Conservation (phyloP, 2,888 invertebrate genomes). For the Sphaerophoria rueppellii region DNA sequence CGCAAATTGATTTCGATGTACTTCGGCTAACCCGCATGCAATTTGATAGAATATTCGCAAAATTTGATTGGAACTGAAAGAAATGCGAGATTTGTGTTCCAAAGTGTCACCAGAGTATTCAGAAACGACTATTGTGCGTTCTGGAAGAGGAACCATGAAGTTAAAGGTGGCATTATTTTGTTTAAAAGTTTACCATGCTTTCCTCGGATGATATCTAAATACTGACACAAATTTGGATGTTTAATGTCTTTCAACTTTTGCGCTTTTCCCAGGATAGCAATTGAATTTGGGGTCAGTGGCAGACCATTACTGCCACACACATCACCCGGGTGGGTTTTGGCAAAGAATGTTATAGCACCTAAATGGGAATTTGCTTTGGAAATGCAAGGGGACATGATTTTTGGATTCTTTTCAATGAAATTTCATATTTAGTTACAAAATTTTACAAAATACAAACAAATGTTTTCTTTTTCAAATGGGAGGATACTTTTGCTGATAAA, state of each 20-base stretch:
- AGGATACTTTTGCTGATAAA: conserved; percentile 44
- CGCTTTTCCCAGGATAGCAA: conserved; percentile 94
- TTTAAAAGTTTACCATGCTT: conserved; percentile 90
- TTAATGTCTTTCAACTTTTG: conserved; percentile 90
- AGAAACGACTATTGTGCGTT: conserved; percentile 91
- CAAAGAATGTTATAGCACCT: conserved; percentile 96
- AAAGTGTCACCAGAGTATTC: conserved; percentile 89
- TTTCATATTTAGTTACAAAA: conserved; percentile 14
- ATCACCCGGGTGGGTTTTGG: conserved; percentile 93
- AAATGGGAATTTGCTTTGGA: conserved; percentile 80
- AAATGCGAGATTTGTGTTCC: conserved; percentile 83
- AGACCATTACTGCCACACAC: conserved; percentile 97
- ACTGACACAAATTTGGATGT: conserved; percentile 92
- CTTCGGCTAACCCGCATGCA: conserved; percentile 87
- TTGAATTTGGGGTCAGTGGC: conserved; percentile 97
- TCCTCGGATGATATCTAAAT: conserved; percentile 94
- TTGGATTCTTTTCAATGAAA: conserved; percentile 9
- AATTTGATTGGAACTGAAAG: conserved; percentile 83
- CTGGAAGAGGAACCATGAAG: conserved; percentile 80
- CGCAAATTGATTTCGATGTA: conserved; percentile 88
- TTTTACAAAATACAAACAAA: background rate
- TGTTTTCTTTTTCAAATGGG: conserved; percentile 37
- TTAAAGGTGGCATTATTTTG: background rate
- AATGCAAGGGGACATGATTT: conserved; percentile 74
- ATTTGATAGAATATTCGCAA: conserved; percentile 88